phyloP scores from a whole-genome alignment of 2,113 vertebrate genomes.

The Cyanoramphus novaezelandiae region DNA sequence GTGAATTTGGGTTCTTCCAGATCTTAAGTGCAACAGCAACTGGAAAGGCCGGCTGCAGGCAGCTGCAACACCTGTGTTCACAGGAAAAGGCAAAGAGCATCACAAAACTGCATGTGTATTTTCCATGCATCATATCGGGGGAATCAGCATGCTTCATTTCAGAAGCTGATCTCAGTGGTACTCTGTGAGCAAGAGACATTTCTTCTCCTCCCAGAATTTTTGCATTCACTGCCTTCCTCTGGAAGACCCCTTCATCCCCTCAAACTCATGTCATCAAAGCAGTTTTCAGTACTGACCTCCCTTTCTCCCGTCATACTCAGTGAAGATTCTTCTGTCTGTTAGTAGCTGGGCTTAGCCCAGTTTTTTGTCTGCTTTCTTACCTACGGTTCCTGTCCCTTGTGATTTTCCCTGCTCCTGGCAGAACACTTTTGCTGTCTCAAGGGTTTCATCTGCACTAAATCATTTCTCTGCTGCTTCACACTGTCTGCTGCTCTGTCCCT shows the following conservation, averaged over 20 bases:
- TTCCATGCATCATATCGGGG: rapidly evolving
- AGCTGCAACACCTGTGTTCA: neutral
- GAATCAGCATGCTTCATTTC: neutral
- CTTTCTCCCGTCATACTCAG: neutral
- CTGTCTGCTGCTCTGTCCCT: neutral
- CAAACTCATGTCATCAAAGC: neutral
- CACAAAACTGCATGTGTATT: neutral
- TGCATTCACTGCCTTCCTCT: neutral
- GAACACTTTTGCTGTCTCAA: neutral
- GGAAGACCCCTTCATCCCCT: neutral
- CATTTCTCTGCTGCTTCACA: neutral
- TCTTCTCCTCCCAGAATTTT: neutral
- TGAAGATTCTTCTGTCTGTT: neutral
- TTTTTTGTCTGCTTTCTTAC: neutral
- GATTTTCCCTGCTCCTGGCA: neutral
- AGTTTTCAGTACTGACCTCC: neutral
- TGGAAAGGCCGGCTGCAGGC: neutral
- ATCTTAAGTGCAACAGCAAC: rapidly evolving
- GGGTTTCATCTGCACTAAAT: neutral
- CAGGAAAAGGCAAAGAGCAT: neutral
- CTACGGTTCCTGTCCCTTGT: neutral
- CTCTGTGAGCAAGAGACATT: neutral
- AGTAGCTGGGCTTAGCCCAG: neutral
- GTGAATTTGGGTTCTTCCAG: neutral
- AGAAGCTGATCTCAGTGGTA: neutral